Percentiles rank a stretch among this genome's conserved stretches.
Evolutionary conservation across 1,140 invertebrate genomes (phyloP).

Genomic region (Stratiolaelaps scimitus): DNA sequence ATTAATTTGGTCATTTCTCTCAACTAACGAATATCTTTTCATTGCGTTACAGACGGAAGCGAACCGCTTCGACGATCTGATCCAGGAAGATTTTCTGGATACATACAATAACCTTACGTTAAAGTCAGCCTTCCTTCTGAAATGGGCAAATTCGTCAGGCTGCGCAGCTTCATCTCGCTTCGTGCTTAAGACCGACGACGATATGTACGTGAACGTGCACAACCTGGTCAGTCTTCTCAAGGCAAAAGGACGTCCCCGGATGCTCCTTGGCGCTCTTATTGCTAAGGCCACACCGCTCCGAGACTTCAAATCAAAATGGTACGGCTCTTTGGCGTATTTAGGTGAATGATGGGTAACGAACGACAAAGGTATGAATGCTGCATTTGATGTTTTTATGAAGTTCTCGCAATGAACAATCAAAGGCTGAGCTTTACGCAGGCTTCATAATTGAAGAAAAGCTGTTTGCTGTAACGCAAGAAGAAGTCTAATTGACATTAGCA

Average conservation of each 20-base stretch:
- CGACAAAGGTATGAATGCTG: too few relatives aligned
- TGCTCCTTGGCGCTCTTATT: slow-evolving; percentile 58
- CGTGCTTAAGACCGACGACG: slow-evolving; percentile 47
- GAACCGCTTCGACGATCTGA: slow-evolving; percentile 59
- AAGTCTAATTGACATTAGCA: too few relatives aligned
- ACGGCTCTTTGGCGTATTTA: slow-evolving; percentile 19
- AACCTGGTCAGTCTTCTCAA: slow-evolving; percentile 41
- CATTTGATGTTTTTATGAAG: too few relatives aligned
- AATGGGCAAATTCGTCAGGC: slow-evolving; percentile 48
- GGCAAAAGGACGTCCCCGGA: slow-evolving; percentile 38
- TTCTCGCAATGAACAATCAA: too few relatives aligned
- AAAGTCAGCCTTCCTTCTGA: slow-evolving; percentile 71
- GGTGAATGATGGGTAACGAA: too few relatives aligned
- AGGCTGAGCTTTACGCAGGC: too few relatives aligned
- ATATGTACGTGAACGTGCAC: slow-evolving; percentile 47
- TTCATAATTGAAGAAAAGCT: too few relatives aligned
- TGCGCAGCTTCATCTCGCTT: slow-evolving; percentile 36
- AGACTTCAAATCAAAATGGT: slow-evolving; percentile 62
- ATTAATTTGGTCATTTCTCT: too few relatives aligned
- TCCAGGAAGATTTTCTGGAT: slow-evolving; percentile 76
- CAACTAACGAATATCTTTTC: too few relatives aligned
- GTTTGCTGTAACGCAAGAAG: too few relatives aligned
- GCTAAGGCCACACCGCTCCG: slow-evolving; percentile 57
- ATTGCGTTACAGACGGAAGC: slow-evolving; percentile 5
- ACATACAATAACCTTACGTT: slow-evolving; percentile 83